Conservation (phyloP, 2,113 vertebrate species). For the Neofelis nebulosa region DNA sequence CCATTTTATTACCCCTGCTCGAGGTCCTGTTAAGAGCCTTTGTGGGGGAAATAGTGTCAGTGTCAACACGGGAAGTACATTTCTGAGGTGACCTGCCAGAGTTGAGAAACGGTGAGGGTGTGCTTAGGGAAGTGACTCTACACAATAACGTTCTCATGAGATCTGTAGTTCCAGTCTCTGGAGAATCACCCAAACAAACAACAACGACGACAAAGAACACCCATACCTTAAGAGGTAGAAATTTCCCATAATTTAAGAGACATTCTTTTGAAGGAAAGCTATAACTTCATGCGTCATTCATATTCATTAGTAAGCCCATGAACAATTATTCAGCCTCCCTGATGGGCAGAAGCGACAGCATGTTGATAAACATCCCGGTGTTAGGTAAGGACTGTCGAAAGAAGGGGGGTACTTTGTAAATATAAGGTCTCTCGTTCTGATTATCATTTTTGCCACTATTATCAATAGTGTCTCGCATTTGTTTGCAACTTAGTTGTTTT, state of each 20-base stretch:
- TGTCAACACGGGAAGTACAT: not conserved
- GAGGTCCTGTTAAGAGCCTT: not conserved
- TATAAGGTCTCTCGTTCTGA: not conserved
- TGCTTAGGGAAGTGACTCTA: not conserved
- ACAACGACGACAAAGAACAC: not conserved
- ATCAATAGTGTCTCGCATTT: not conserved
- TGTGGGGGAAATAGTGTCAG: not conserved
- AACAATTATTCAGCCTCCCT: not conserved
- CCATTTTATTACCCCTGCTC: not conserved
- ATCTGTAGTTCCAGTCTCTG: not conserved
- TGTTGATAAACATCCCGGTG: not conserved
- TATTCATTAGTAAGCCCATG: not conserved
- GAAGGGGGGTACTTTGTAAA: not conserved
- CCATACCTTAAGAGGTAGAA: not conserved
- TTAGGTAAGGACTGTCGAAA: not conserved
- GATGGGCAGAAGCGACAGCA: not conserved
- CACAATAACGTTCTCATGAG: not conserved
- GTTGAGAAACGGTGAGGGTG: not conserved
- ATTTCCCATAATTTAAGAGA: not conserved
- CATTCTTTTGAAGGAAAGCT: not conserved
- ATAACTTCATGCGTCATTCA: not conserved
- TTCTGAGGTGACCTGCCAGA: not conserved
- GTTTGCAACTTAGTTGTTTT: not conserved
- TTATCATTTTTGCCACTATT: not conserved
- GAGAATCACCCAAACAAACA: not conserved